These are phyloP conservation scores for Steinernema carpocapsae DNA, from an alignment of 2,888 invertebrate genomes.

Conservation along the genomic window DNA sequence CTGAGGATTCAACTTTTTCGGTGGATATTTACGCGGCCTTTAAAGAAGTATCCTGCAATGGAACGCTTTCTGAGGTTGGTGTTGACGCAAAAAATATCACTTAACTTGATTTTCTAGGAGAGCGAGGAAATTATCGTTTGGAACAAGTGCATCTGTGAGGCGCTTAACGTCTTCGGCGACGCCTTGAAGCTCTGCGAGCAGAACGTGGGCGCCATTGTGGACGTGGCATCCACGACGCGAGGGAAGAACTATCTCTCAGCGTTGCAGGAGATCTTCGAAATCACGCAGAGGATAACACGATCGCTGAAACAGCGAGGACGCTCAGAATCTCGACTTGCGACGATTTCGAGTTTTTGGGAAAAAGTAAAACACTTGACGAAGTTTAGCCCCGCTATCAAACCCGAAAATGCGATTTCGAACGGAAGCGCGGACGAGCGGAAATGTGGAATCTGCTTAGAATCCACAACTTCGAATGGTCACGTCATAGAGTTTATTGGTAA, in stretches of 20 bases:
- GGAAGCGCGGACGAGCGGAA: neutral
- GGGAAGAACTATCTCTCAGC: slow-evolving; percentile 44
- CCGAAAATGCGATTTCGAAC: neutral
- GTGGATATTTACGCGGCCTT: slow-evolving; percentile 37
- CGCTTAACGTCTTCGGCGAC: slow-evolving; percentile 8
- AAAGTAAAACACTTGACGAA: neutral
- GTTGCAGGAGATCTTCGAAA: slow-evolving; percentile 2
- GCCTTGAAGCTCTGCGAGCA: slow-evolving; percentile 12
- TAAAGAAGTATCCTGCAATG: slow-evolving; percentile 23
- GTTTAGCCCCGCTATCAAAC: neutral
- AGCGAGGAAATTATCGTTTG: slow-evolving; percentile 32
- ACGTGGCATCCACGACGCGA: slow-evolving; percentile 51
- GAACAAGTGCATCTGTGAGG: slow-evolving; percentile 18
- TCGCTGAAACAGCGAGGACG: neutral
- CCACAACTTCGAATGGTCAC: neutral
- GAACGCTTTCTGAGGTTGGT: slow-evolving; percentile 2
- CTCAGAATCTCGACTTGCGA: neutral
- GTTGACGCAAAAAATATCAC: neutral
- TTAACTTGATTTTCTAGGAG: neutral
- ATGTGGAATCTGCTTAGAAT: slow-evolving; percentile 22
- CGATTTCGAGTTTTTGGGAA: neutral
- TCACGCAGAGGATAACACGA: neutral
- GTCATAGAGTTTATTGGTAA: slow-evolving; percentile 10
- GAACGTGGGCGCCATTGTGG: slow-evolving; percentile 25
- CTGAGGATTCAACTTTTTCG: neutral